Evolutionary conservation across 2,797 vertebrate genomes (phyloP).

Genomic region (Sebastes paucispinis): DNA sequence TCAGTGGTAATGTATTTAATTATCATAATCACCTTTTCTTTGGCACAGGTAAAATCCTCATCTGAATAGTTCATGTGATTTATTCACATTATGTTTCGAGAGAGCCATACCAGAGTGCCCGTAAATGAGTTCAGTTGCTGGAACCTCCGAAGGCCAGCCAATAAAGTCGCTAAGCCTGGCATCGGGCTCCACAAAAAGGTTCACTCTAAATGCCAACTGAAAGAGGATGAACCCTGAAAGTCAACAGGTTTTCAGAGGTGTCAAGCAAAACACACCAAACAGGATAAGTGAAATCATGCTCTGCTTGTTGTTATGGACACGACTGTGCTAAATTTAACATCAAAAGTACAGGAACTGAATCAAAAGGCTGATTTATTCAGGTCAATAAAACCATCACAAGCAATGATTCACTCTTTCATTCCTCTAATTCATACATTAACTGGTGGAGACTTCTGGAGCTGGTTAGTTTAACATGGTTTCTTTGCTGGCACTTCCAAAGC

Average conservation of each 20-base stretch:
- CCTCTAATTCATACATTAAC: conserved; percentile 36
- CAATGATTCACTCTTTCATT: conserved; percentile 29
- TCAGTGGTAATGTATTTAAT: neutral
- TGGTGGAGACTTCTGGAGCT: conserved; percentile 25
- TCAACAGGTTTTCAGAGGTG: conserved; percentile 21
- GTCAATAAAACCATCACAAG: conserved; percentile 15
- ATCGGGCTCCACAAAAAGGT: conserved; percentile 6
- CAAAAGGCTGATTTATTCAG: neutral
- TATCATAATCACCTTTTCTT: neutral
- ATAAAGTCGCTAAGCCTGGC: conserved; percentile 35
- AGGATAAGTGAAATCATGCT: neutral
- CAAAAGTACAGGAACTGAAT: conserved; percentile 1
- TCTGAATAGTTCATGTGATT: conserved; percentile 21
- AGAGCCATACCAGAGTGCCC: conserved; percentile 1
- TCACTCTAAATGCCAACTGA: conserved; percentile 34
- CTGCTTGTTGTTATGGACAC: neutral
- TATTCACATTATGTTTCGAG: conserved; percentile 17
- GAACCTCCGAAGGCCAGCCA: conserved; percentile 43
- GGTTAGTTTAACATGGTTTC: conserved; percentile 37
- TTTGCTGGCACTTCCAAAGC: conserved; percentile 44
- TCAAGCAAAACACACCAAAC: neutral
- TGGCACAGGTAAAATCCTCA: neutral
- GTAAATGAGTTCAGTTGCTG: conserved; percentile 32
- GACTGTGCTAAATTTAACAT: neutral
- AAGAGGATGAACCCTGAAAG: conserved; percentile 1